phyloP scores from a whole-genome alignment of 2,797 vertebrate species.

The Eleutherodactylus coqui region DNA sequence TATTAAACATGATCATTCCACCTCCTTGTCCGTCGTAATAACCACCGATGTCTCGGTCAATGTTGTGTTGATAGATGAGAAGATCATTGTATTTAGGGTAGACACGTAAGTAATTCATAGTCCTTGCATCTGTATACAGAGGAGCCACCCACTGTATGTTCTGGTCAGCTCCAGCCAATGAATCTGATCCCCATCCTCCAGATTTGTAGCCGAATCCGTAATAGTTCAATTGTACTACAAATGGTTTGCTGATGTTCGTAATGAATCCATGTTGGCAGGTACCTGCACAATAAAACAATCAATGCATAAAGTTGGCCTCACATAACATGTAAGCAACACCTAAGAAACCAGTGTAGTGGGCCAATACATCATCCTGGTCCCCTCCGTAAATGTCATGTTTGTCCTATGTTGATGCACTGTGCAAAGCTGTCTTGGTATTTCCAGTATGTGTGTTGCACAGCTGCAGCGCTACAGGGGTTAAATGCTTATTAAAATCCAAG shows the following conservation, averaged over 20 bases:
- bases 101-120: slow-evolving; percentile 61
- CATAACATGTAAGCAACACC: too few relatives aligned
- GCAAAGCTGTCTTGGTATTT: too few relatives aligned
- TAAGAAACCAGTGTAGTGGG: too few relatives aligned
- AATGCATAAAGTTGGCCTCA: not conserved
- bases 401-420: too few relatives aligned
- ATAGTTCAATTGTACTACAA: slow-evolving; percentile 50
- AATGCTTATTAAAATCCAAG: too few relatives aligned
- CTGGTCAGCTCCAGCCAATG: slow-evolving; percentile 40
- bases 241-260: slow-evolving; percentile 49
- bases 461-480: too few relatives aligned
- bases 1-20: slow-evolving; percentile 72
- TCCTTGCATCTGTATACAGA: slow-evolving; percentile 49
- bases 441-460: too few relatives aligned
- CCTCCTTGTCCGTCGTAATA: slow-evolving; percentile 64
- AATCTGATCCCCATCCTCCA: slow-evolving; percentile 57
- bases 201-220: slow-evolving; percentile 11
- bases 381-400: too few relatives aligned
- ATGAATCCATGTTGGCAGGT: slow-evolving; percentile 25
- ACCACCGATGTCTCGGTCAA: not conserved
- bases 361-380: too few relatives aligned
- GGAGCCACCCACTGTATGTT: slow-evolving; percentile 66
- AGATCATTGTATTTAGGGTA: slow-evolving; percentile 64
- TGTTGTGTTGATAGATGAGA: slow-evolving; percentile 56
- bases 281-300: not conserved